These are phyloP conservation scores for Odontomachus brunneus DNA, from an alignment of 1,140 invertebrate species.

Conservation along the genomic window DNA sequence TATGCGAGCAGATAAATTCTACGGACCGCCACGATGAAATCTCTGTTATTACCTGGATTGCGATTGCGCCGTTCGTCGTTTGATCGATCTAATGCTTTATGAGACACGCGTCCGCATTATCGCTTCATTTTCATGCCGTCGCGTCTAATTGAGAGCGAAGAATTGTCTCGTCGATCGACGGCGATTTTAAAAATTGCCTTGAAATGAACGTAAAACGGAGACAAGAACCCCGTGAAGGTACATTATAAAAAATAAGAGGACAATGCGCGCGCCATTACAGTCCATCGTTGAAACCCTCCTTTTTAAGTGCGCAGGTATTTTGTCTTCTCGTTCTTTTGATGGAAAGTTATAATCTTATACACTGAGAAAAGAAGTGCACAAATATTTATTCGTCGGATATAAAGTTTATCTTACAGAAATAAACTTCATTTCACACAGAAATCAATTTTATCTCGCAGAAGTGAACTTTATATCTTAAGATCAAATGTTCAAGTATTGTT, in stretches of 20 bases:
- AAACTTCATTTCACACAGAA: too few relatives aligned
- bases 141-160: slow-evolving; percentile 17
- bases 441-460: too few relatives aligned
- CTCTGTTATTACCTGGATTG: slow-evolving; percentile 14
- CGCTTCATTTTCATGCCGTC: background rate
- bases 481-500: too few relatives aligned
- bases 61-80: slow-evolving; percentile 3
- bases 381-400: too few relatives aligned
- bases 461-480: too few relatives aligned
- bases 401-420: too few relatives aligned
- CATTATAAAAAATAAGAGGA: background rate
- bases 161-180: background rate
- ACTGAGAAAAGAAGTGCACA: too few relatives aligned
- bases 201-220: background rate
- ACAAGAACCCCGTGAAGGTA: background rate
- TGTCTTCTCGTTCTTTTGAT: too few relatives aligned
- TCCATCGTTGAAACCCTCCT: too few relatives aligned
- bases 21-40: slow-evolving; percentile 29
- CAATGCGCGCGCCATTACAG: background rate
- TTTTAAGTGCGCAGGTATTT: too few relatives aligned
- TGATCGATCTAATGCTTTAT: slow-evolving; percentile 21
- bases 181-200: background rate
- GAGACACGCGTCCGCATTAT: slow-evolving; percentile 2
- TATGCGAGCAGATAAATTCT: slow-evolving; percentile 41
- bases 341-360: too few relatives aligned